These are phyloP conservation scores for Petromus typicus DNA, from an alignment of 2,113 vertebrate genomes.

Conservation along the genomic window DNA sequence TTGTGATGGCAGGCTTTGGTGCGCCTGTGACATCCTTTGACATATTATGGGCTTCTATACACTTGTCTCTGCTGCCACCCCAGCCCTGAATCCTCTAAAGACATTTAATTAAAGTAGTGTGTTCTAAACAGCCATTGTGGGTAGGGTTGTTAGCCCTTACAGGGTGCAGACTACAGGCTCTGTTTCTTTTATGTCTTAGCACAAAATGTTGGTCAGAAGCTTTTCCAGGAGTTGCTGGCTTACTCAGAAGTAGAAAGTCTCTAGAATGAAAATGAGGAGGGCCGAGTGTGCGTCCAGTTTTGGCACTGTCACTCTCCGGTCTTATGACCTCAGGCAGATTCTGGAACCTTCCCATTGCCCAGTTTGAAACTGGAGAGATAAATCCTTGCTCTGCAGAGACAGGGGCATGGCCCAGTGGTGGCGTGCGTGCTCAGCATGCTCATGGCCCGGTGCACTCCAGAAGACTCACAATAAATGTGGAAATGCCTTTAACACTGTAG, in stretches of 20 bases:
- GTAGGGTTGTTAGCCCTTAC: background rate
- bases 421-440: background rate
- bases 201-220: slow-evolving; percentile 46
- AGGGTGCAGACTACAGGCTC: slow-evolving; percentile 12
- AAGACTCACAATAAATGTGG: background rate
- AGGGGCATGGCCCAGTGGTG: too few species aligned
- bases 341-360: slow-evolving; percentile 16
- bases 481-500: background rate
- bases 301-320: background rate
- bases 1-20: background rate
- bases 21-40: background rate
- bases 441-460: background rate
- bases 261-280: slow-evolving; percentile 74
- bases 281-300: background rate
- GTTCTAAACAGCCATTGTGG: slow-evolving; percentile 8
- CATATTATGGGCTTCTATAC: background rate
- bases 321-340: slow-evolving; percentile 15
- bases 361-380: slow-evolving; percentile 27
- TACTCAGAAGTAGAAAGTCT: slow-evolving; percentile 2
- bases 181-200: slow-evolving; percentile 58
- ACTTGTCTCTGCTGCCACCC: background rate
- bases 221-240: slow-evolving; percentile 63
- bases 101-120: background rate
- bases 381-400: background rate
- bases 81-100: background rate